These are phyloP conservation scores for Paedocypris micromegethes DNA, from an alignment of 2,797 vertebrate species.

Conservation along the genomic window DNA sequence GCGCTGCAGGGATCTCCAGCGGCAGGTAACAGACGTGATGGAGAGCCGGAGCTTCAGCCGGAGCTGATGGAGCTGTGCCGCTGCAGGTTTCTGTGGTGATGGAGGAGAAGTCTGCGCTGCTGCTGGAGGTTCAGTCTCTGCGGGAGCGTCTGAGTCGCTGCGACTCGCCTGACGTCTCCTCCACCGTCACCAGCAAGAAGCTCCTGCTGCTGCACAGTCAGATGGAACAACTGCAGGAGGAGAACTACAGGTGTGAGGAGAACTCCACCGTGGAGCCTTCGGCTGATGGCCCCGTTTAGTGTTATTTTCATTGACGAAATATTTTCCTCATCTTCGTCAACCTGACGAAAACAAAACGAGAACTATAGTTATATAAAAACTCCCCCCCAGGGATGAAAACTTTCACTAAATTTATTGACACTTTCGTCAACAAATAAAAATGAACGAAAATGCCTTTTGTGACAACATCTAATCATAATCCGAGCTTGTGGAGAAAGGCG, in stretches of 20 bases:
- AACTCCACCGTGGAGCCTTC: background rate
- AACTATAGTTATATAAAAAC: too few relatives aligned
- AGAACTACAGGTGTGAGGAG: constrained; percentile 80
- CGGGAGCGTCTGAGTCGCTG: constrained; percentile 66
- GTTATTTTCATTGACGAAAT: too few relatives aligned
- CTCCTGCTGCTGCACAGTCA: constrained; percentile 83
- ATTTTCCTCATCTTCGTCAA: too few relatives aligned
- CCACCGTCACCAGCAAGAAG: constrained; percentile 77
- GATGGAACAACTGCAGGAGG: constrained; percentile 90
- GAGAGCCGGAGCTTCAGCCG: background rate
- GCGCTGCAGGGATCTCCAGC: constrained; percentile 77
- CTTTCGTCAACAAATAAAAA: too few relatives aligned
- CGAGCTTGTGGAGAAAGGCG: too few relatives aligned
- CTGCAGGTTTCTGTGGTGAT: constrained; percentile 70
- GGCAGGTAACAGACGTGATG: constrained; percentile 67
- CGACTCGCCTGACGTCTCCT: constrained; percentile 60
- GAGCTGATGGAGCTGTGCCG: background rate
- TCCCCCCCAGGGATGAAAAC: too few relatives aligned
- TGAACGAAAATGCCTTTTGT: too few relatives aligned
- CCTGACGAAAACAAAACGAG: too few relatives aligned
- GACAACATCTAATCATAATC: too few relatives aligned
- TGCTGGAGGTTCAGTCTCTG: constrained; percentile 68
- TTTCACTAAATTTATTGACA: too few relatives aligned
- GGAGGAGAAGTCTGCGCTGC: constrained; percentile 77
- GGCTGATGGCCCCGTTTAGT: background rate